phyloP scores from a whole-genome alignment of 2,888 invertebrate genomes.

The Neoitamus cyanurus region DNA sequence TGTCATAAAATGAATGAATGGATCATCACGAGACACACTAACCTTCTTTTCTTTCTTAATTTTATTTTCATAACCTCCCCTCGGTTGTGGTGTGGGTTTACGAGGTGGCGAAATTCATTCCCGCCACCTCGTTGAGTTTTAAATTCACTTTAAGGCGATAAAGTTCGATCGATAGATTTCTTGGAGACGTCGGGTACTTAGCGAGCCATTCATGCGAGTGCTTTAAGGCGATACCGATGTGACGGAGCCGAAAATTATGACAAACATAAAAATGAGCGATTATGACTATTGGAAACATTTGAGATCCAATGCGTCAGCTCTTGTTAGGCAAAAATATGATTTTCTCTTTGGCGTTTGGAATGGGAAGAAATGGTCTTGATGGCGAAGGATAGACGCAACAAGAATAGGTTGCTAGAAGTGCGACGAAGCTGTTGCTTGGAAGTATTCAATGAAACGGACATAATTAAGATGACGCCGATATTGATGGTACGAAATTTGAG shows the following conservation, averaged over 20 bases:
- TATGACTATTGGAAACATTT: background rate
- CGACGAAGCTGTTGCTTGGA: background rate
- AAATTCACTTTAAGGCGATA: conserved; percentile 35
- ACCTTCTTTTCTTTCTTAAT: conserved; percentile 54
- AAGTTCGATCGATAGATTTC: conserved; percentile 28
- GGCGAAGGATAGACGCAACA: background rate
- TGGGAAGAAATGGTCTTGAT: background rate
- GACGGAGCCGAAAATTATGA: background rate
- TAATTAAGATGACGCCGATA: background rate
- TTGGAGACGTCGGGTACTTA: background rate
- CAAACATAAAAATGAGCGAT: conserved; percentile 9
- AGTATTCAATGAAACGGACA: background rate
- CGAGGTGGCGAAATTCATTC: background rate
- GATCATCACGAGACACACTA: conserved; percentile 54
- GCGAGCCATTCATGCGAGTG: background rate
- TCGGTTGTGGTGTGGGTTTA: background rate
- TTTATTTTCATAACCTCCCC: conserved; percentile 53
- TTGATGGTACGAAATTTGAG: background rate
- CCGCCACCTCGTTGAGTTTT: background rate
- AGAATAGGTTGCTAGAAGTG: background rate
- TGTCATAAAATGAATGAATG: conserved; percentile 54
- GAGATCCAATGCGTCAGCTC: background rate
- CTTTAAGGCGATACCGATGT: background rate
- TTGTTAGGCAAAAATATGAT: background rate
- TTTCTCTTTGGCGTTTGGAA: background rate